Conservation (phyloP, 2,113 vertebrate genomes). For the Etheostoma spectabile region DNA sequence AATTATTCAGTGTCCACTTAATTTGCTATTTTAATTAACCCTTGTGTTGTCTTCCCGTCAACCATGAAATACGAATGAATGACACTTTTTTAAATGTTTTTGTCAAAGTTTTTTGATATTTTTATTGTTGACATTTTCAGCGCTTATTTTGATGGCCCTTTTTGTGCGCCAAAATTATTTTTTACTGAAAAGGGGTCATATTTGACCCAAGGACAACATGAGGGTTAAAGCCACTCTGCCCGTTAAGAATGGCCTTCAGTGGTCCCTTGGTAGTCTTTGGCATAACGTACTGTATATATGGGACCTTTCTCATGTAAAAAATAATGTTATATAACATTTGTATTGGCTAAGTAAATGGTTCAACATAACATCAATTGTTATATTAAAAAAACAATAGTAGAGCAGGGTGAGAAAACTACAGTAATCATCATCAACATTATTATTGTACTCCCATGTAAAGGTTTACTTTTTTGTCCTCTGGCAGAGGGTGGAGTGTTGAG, state of each 20-base stretch:
- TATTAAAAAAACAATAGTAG: neutral
- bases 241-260: conserved; percentile 52
- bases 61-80: no score
- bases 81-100: no score
- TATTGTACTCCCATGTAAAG: conserved; percentile 16
- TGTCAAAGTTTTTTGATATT: no score
- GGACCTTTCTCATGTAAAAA: neutral
- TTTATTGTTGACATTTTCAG: no score
- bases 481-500: conserved; percentile 51
- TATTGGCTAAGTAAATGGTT: neutral
- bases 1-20: conserved; percentile 60
- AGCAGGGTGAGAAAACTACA: conserved; percentile 20
- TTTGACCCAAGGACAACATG: no score
- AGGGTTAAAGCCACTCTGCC: conserved; percentile 33
- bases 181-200: no score
- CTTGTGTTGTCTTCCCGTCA: no score
- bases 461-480: conserved; percentile 34
- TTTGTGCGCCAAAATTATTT: no score
- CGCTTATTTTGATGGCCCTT: no score
- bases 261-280: conserved; percentile 19
- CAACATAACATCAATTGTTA: conserved; percentile 2
- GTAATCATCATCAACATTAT: conserved; percentile 5
- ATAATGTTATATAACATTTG: conserved; percentile 19
- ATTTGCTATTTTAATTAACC: conserved; percentile 65
- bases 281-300: no score